A percentile compares a stretch with the other conserved stretches of the same genome.
Evolutionary conservation across 1,140 invertebrate species (phyloP).

Genomic region (Panagrolaimus sp.): DNA sequence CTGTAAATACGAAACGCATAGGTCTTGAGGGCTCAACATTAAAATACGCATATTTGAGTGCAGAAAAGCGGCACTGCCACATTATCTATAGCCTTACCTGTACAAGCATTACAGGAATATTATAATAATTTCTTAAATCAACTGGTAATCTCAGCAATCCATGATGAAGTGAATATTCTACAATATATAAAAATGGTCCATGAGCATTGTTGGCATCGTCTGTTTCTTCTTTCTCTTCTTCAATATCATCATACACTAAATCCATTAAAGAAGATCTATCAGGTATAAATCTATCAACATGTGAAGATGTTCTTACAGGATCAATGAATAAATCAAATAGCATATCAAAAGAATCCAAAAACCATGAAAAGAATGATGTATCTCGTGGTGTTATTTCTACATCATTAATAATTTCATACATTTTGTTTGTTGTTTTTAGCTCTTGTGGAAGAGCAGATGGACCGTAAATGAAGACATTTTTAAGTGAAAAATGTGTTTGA

Average conservation of each 20-base stretch:
- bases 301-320: too few relatives aligned
- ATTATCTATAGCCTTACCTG: slow-evolving; percentile 32
- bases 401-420: neutral
- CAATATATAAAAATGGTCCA: slow-evolving; percentile 76
- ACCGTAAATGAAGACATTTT: slow-evolving; percentile 25
- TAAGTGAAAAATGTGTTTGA: slow-evolving; percentile 17
- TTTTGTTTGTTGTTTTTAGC: neutral
- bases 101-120: slow-evolving; percentile 35
- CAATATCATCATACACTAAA: too few relatives aligned
- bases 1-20: too few relatives aligned
- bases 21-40: too few relatives aligned
- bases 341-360: neutral
- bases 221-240: too few relatives aligned
- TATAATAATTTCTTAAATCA: slow-evolving; percentile 55
- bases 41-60: too few relatives aligned
- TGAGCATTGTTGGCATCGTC: neutral
- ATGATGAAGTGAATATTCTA: slow-evolving; percentile 95
- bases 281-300: too few relatives aligned
- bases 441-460: slow-evolving; percentile 22
- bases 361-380: neutral
- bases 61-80: too few relatives aligned
- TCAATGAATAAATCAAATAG: neutral
- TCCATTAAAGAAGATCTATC: too few relatives aligned
- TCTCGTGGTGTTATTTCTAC: neutral
- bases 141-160: slow-evolving; percentile 85